Evolutionary conservation across 2,888 invertebrate genomes (phyloP), one percentile per base, ranked within the genome.

Genomic region (Andrena hattorfiana): DNA sequence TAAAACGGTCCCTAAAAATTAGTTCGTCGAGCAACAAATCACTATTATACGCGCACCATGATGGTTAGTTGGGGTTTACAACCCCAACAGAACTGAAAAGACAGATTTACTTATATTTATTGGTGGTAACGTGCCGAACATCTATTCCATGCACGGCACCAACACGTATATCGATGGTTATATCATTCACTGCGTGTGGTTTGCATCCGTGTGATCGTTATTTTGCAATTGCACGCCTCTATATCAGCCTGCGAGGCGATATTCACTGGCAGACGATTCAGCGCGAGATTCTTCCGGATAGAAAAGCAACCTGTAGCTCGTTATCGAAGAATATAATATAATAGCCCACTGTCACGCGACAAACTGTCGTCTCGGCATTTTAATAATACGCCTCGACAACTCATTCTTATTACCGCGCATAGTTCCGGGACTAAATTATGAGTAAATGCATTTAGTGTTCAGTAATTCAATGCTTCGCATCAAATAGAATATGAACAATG

Each of bases 181-280:
- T 42, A 42, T 42, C 42, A 13, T 16, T 5, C 42, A 42, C 16
- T 42, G 42, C 42, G n/a, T 2, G 42, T 23, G 32, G 7, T 68
- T 68, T 32, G n/a, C 32, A 49, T 62, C 16, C 60, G 23, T 28
- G 66, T 42, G 51, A 42, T 66, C 54, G 30, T 70, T 70, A 56
- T 70, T 76, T 70, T 42, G 59, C 70, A 70, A 70, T 63, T 70
- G 35, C 35, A 42, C 42, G 67, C 23, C 42, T 54, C 49, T 30
- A 35, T 49, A 51, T 60, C 26, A n/a, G 67, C 28, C 23, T 20
- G 10, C 60, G 26, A 48, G 16, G n/a, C 54, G 32, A 51, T 60
- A 51, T 30, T 56, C 28, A 64, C 8, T 32, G 70, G 42, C 59
- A 59, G 66, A 66, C 49, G 26, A 71, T 72, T 59, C 59, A 42